phyloP scores from a whole-genome alignment of 2,888 invertebrate species.

The Steinernema scapterisci region DNA sequence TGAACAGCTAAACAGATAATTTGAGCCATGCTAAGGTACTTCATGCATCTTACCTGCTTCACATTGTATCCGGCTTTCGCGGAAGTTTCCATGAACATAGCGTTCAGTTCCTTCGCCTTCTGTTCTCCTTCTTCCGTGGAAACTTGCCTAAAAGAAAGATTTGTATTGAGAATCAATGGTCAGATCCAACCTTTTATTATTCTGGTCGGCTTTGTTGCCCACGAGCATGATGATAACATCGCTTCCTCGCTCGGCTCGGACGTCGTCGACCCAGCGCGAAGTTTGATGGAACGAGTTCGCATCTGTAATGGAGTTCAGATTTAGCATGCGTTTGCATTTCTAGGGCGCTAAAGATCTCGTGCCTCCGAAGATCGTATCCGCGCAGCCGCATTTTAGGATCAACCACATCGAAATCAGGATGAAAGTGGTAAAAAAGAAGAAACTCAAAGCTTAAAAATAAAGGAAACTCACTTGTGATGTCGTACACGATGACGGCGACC shows the following conservation, averaged over 20 bases:
- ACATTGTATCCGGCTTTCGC: conserved; percentile 99
- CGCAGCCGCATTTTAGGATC: no score
- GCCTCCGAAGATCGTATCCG: no score
- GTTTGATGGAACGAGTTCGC: conserved; percentile 99
- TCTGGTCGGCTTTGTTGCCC: conserved; percentile 98
- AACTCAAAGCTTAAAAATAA: no score
- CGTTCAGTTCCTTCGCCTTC: conserved; percentile 98
- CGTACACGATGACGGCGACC: conserved; percentile 97
- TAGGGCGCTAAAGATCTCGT: no score
- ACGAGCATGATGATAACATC: conserved; percentile 99
- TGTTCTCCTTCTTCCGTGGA: conserved; percentile 97
- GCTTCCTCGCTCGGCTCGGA: conserved; percentile 94
- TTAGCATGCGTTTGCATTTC: no score
- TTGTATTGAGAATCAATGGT: neutral
- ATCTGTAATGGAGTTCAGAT: conserved; percentile 74
- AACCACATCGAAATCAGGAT: no score
- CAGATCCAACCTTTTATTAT: no score
- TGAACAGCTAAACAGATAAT: no score
- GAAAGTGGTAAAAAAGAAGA: no score
- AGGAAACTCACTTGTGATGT: conserved; percentile 91
- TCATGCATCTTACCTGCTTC: conserved; percentile 85
- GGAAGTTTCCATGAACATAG: conserved; percentile 99
- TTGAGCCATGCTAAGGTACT: no score
- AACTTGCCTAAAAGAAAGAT: conserved; percentile 73
- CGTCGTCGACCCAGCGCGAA: conserved; percentile 99